Percentiles rank a stretch among this genome's conserved stretches.
phyloP scores from a whole-genome alignment of 2,888 invertebrate species.

The Plebejus anna region DNA sequence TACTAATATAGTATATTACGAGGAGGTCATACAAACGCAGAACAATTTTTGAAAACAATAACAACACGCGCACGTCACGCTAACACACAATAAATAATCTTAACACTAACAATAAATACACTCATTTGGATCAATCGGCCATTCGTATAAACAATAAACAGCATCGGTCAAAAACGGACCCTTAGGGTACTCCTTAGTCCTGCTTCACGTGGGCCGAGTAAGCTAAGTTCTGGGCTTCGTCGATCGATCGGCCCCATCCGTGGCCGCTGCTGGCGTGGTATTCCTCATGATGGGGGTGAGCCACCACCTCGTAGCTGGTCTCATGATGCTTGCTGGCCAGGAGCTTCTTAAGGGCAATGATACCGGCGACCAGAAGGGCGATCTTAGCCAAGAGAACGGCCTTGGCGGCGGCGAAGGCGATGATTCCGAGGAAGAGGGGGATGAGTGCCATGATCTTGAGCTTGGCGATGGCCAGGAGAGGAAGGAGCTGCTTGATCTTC shows the following conservation, averaged over 20 bases:
- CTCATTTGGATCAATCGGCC: constrained; percentile 37
- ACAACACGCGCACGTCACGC: constrained; percentile 61
- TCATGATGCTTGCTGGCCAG: constrained; percentile 84
- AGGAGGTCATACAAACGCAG: constrained; percentile 68
- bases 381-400: constrained; percentile 91
- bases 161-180: constrained; percentile 45
- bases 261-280: constrained; percentile 72
- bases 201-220: constrained; percentile 78
- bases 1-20: constrained; percentile 71
- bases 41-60: constrained; percentile 68
- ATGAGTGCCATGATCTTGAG: constrained; percentile 88
- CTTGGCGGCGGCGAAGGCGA: constrained; percentile 91
- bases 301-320: constrained; percentile 88
- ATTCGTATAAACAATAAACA: constrained; percentile 44
- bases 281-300: constrained; percentile 82
- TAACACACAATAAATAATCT: constrained; percentile 69
- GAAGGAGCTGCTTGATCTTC: constrained; percentile 87
- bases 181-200: constrained; percentile 52
- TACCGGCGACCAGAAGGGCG: constrained; percentile 86
- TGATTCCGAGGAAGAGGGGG: constrained; percentile 85
- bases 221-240: constrained; percentile 79
- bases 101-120: constrained; percentile 61
- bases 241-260: constrained; percentile 84
- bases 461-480: constrained; percentile 87
- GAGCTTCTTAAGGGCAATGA: constrained; percentile 85